These are phyloP conservation scores for Cyphomyrus plagiostoma DNA, from an alignment of 2,113 vertebrate genomes.

Conservation along the genomic window DNA sequence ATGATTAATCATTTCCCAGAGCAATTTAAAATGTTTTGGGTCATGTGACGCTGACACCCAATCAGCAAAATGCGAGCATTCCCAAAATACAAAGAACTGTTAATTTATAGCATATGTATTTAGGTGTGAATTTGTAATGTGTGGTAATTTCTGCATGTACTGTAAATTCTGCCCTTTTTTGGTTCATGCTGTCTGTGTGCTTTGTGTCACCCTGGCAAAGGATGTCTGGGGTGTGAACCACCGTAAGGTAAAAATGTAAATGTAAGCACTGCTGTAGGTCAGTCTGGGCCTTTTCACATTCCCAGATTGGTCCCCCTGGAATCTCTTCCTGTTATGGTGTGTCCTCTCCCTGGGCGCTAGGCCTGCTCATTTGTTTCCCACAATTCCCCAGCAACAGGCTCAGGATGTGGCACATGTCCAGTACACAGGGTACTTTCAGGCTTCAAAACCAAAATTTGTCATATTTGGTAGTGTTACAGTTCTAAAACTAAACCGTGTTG, in stretches of 20 bases:
- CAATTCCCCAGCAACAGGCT: background rate
- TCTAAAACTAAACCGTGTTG: background rate
- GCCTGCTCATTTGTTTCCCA: background rate
- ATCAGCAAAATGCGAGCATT: background rate
- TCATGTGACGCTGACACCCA: background rate
- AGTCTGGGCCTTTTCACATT: background rate
- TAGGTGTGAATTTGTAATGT: background rate
- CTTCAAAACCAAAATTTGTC: background rate
- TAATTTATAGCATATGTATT: background rate
- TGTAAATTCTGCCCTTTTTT: background rate
- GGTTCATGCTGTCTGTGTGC: background rate
- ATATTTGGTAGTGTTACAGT: background rate
- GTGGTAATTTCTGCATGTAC: background rate
- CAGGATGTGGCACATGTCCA: background rate
- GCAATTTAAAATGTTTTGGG: background rate
- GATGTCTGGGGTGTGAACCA: background rate
- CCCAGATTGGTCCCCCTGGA: background rate
- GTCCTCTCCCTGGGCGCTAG: background rate
- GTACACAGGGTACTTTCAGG: background rate
- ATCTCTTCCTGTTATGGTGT: background rate
- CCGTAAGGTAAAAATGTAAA: background rate
- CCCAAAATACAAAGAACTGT: background rate
- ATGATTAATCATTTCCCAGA: background rate
- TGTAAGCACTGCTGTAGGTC: background rate
- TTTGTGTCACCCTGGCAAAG: background rate